A percentile compares a stretch with the other conserved stretches of the same genome.
Conservation (phyloP, 2,797 vertebrate genomes). For the Urocyon cinereoargenteus region DNA sequence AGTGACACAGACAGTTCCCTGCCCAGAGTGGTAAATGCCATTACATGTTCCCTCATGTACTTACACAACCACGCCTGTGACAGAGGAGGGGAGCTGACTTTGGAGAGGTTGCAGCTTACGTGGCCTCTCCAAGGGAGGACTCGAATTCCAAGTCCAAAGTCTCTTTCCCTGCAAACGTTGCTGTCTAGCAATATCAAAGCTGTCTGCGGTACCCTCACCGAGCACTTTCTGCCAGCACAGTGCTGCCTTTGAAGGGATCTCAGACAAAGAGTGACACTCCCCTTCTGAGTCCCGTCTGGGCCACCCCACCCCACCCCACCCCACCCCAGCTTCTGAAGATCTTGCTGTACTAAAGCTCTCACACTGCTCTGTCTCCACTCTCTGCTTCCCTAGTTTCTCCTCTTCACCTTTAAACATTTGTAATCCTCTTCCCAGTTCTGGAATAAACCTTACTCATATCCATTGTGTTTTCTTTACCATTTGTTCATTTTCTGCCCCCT, state of each 20-base stretch:
- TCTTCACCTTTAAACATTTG: neutral
- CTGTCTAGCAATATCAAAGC: neutral
- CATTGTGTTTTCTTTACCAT: conserved; percentile 24
- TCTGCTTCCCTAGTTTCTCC: neutral
- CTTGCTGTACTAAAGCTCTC: neutral
- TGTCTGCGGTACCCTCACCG: neutral
- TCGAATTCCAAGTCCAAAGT: neutral
- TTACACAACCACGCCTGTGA: neutral
- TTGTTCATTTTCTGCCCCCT: neutral
- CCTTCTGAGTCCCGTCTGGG: neutral
- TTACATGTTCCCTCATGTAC: neutral
- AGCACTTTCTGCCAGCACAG: neutral
- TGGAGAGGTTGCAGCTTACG: neutral
- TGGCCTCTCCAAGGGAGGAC: neutral
- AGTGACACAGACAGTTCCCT: neutral
- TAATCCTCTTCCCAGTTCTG: conserved; percentile 1
- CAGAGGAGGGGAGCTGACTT: neutral
- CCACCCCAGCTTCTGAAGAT: neutral
- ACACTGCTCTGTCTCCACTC: neutral
- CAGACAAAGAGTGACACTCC: neutral
- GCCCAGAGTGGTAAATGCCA: neutral
- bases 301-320: neutral
- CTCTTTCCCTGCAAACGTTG: neutral
- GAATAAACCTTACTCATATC: conserved; percentile 6
- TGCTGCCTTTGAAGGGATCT: neutral